Conservation (phyloP, 2,113 vertebrate genomes). For the Cichladusa arquata region DNA sequence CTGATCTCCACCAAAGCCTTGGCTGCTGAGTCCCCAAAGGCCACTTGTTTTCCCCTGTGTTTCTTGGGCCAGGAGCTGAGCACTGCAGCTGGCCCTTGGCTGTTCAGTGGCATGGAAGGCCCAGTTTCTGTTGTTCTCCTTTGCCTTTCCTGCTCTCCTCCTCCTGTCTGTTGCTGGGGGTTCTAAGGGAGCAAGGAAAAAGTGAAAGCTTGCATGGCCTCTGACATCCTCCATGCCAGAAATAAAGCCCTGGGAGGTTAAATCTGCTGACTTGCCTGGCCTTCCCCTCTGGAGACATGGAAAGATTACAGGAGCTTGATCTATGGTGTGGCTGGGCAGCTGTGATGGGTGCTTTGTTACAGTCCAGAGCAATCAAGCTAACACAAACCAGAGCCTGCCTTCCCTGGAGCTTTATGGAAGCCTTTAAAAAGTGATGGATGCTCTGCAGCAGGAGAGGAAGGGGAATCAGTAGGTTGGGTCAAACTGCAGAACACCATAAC, state of each 20-base stretch:
- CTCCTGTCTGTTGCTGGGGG: not conserved
- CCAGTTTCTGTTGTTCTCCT: not conserved
- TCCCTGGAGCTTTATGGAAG: not conserved
- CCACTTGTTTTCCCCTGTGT: not conserved
- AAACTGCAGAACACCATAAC: conserved; percentile 5
- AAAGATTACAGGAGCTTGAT: conserved; percentile 40
- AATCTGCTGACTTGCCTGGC: not conserved
- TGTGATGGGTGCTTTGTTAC: conserved; percentile 52
- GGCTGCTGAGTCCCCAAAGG: not conserved
- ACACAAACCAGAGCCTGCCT: conserved; percentile 47
- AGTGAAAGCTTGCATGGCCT: not conserved
- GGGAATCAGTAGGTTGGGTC: not conserved
- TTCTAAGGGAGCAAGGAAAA: not conserved
- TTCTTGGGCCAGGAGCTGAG: not conserved
- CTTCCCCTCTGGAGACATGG: conserved; percentile 4
- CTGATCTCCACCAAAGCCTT: not conserved
- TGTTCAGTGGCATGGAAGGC: not conserved
- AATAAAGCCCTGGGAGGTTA: not conserved
- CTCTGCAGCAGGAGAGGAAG: not conserved
- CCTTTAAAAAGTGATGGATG: conserved; percentile 50
- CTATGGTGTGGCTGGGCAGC: not conserved
- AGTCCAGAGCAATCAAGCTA: conserved; percentile 13
- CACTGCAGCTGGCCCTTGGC: not conserved
- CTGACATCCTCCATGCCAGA: not conserved
- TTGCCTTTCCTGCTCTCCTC: not conserved